These are phyloP conservation scores for Candidula unifasciata DNA, from an alignment of 2,888 invertebrate genomes.

Conservation along the genomic window DNA sequence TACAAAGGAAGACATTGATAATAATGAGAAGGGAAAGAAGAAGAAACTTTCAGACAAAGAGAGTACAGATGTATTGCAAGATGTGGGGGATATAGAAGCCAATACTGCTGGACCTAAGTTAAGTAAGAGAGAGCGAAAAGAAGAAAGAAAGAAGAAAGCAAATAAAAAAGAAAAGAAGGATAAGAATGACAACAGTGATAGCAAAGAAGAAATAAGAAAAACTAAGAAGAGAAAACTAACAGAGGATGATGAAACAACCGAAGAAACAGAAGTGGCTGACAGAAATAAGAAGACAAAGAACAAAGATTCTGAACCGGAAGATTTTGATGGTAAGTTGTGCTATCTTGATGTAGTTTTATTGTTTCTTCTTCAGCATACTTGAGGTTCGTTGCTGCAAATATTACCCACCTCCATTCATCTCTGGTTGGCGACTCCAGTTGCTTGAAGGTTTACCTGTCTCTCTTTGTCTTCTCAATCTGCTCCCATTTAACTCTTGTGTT, in stretches of 20 bases:
- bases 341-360: background rate
- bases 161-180: constrained; percentile 67
- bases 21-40: background rate
- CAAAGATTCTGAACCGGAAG: background rate
- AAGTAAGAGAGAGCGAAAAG: constrained; percentile 65
- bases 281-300: constrained; percentile 44
- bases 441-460: too few relatives aligned
- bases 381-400: too few relatives aligned
- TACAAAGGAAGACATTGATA: background rate
- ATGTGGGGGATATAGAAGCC: background rate
- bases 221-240: constrained; percentile 68
- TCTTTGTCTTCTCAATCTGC: too few relatives aligned
- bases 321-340: constrained; percentile 25
- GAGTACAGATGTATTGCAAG: background rate
- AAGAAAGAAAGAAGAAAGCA: constrained; percentile 59
- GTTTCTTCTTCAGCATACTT: too few relatives aligned
- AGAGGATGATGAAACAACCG: constrained; percentile 52
- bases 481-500: too few relatives aligned
- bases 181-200: constrained; percentile 69
- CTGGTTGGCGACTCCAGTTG: too few relatives aligned
- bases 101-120: constrained; percentile 53
- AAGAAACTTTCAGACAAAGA: background rate
- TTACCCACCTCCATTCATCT: too few relatives aligned
- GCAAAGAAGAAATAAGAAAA: constrained; percentile 39
- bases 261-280: constrained; percentile 28